Evolutionary conservation across 1,140 invertebrate species (phyloP).

Genomic region (Drosophila kikkawai): DNA sequence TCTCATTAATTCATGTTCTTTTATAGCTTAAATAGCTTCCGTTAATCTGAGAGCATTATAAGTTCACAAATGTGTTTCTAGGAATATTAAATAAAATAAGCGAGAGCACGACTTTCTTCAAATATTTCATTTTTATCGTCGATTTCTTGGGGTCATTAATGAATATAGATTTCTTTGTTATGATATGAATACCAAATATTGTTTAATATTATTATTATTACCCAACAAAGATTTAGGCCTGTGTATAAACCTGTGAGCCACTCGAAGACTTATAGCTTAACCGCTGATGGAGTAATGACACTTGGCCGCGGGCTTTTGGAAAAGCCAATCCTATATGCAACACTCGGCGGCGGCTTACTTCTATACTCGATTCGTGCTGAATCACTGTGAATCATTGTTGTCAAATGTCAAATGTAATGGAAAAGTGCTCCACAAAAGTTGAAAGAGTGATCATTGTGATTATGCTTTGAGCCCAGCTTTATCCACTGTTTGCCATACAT

Average conservation of each 20-base stretch:
- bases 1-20: no score
- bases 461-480: not conserved
- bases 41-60: no score
- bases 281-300: slow-evolving; percentile 61
- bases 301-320: slow-evolving; percentile 30
- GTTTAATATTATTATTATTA: not conserved
- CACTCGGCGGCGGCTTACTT: slow-evolving; percentile 43
- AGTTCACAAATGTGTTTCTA: no score
- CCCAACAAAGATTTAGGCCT: not conserved
- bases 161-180: no score
- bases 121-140: not conserved
- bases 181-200: no score
- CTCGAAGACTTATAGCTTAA: slow-evolving; percentile 53
- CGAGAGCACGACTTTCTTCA: not conserved
- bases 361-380: slow-evolving; percentile 50
- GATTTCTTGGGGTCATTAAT: no score
- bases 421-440: slow-evolving; percentile 34
- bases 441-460: slow-evolving; percentile 26
- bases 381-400: slow-evolving; percentile 56
- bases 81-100: no score
- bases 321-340: slow-evolving; percentile 68
- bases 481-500: slow-evolving; percentile 23
- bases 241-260: slow-evolving; percentile 34
- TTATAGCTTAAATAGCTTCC: not conserved
- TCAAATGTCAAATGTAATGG: slow-evolving; percentile 51